These are phyloP conservation scores for Troides helena DNA, from an alignment of 2,888 invertebrate species.

Conservation along the genomic window DNA sequence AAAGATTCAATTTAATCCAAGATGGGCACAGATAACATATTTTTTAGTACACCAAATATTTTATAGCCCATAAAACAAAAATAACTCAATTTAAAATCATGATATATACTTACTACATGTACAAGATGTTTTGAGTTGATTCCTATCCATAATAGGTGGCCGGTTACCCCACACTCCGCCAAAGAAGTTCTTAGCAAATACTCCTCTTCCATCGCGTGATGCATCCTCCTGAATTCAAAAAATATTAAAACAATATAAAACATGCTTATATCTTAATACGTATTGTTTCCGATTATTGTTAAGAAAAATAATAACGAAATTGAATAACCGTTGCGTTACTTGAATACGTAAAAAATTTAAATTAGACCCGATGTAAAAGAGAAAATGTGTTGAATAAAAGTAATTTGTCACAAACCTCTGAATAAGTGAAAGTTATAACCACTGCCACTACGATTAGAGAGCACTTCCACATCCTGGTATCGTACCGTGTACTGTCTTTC, in stretches of 20 bases:
- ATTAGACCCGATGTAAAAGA: conserved; percentile 3
- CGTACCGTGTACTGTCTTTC: conserved; percentile 37
- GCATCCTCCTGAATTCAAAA: conserved; percentile 47
- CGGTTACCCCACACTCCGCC: conserved; percentile 83
- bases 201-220: conserved; percentile 51
- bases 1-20: no score
- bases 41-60: no score
- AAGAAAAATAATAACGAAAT: no score
- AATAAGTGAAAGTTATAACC: conserved; percentile 59
- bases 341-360: not conserved
- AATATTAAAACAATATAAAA: not conserved
- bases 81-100: no score
- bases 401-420: conserved; percentile 55
- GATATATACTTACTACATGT: conserved; percentile 83
- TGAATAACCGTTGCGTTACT: no score
- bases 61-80: no score
- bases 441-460: conserved; percentile 61
- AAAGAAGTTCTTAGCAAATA: conserved; percentile 77
- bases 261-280: no score
- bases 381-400: conserved; percentile 31
- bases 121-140: conserved; percentile 76
- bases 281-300: no score
- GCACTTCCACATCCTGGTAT: conserved; percentile 65
- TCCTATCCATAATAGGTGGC: conserved; percentile 80
- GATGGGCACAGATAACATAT: no score